phyloP scores from a whole-genome alignment of 2,113 vertebrate genomes.

The Peromyscus polionotus region DNA sequence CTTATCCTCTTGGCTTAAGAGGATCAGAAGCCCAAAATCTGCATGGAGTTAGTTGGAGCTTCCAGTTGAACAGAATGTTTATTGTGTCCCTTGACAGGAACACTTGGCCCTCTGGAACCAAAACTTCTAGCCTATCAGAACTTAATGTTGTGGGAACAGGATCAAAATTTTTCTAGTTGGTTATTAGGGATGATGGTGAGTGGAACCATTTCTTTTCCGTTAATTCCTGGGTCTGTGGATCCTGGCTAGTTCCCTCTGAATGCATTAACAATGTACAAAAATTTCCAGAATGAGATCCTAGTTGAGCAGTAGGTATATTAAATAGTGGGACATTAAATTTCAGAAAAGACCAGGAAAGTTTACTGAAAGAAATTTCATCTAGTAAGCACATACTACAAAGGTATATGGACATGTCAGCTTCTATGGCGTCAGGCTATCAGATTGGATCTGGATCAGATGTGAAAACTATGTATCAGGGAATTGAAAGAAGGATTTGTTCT shows the following conservation, averaged over 20 bases:
- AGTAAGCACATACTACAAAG: not conserved
- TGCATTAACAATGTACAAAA: not conserved
- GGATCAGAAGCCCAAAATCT: not conserved
- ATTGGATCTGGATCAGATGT: not conserved
- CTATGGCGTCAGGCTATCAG: not conserved
- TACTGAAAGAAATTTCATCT: not conserved
- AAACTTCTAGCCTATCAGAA: not conserved
- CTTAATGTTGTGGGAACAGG: not conserved
- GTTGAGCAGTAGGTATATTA: not conserved
- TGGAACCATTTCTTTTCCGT: not conserved
- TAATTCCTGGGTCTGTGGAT: not conserved
- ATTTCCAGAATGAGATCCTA: not conserved
- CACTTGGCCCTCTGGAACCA: not conserved
- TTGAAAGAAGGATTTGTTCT: not conserved
- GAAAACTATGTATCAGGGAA: not conserved
- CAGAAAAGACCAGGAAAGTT: not conserved
- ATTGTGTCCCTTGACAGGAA: not conserved
- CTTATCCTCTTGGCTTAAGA: not conserved
- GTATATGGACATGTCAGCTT: not conserved
- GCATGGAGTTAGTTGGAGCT: not conserved
- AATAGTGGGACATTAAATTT: not conserved
- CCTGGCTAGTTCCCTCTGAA: not conserved
- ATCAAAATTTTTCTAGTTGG: not conserved
- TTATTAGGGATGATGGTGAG: not conserved
- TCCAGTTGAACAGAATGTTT: not conserved